Conservation (phyloP, 2,113 vertebrate genomes). For the Hypanus sabinus region DNA sequence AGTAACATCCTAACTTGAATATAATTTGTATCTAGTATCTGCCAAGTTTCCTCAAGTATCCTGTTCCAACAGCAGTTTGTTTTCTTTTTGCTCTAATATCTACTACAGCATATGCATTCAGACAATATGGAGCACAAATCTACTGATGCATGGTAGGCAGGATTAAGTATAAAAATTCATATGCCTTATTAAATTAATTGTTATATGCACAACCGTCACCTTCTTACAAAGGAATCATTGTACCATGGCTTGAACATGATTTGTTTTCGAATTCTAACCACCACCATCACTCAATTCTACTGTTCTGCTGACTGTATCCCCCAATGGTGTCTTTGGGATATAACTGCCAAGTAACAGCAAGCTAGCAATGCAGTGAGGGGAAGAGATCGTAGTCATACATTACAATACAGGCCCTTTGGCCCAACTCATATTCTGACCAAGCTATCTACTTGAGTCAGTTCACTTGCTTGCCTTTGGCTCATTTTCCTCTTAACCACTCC, state of each 20-base stretch:
- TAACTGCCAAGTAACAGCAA: not conserved
- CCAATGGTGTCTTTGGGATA: not conserved
- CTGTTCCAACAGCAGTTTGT: too few relatives aligned
- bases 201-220: not conserved
- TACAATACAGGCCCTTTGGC: too few relatives aligned
- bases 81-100: not conserved
- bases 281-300: not conserved
- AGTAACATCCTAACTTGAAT: not conserved
- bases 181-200: not conserved
- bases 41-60: too few relatives aligned
- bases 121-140: not conserved
- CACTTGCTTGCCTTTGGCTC: too few relatives aligned
- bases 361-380: not conserved
- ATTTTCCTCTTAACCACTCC: too few relatives aligned
- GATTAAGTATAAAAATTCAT: slow-evolving; percentile 12
- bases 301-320: not conserved
- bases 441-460: too few relatives aligned
- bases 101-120: not conserved
- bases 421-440: too few relatives aligned
- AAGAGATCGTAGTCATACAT: too few relatives aligned
- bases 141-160: not conserved
- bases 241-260: not conserved
- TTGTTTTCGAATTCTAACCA: not conserved
- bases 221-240: not conserved
- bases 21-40: not conserved